Evolutionary conservation across 1,140 invertebrate species (phyloP).

Genomic region (Harpegnathos saltator): DNA sequence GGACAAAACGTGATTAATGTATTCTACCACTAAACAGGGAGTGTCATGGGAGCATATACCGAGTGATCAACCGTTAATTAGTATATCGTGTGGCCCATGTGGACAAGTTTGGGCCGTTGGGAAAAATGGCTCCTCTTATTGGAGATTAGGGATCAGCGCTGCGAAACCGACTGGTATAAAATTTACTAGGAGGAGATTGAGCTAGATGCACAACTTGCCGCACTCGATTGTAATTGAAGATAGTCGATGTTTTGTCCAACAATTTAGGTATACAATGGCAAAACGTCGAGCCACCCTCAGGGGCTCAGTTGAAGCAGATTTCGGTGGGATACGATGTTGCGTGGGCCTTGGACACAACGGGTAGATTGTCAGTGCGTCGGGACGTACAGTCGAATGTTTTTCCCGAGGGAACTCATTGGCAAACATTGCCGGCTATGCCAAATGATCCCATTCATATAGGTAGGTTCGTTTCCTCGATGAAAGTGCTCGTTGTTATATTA

Average conservation of each 20-base stretch:
- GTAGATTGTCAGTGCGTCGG: slow-evolving; percentile 89
- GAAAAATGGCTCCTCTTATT: slow-evolving; percentile 93
- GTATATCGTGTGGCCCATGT: slow-evolving; percentile 90
- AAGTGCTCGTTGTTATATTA: no score
- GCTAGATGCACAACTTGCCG: neutral
- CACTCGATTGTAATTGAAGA: neutral
- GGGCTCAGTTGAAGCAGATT: slow-evolving; percentile 91
- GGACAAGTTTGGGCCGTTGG: slow-evolving; percentile 94
- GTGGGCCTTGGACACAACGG: slow-evolving; percentile 89
- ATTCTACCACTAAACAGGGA: slow-evolving; percentile 85
- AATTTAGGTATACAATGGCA: slow-evolving; percentile 86
- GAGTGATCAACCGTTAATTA: slow-evolving; percentile 91
- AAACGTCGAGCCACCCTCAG: slow-evolving; percentile 88
- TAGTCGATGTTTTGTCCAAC: neutral
- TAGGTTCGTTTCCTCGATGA: no score
- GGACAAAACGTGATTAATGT: slow-evolving; percentile 19
- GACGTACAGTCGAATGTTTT: slow-evolving; percentile 89
- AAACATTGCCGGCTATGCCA: slow-evolving; percentile 87
- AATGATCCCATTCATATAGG: slow-evolving; percentile 88
- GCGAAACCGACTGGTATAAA: slow-evolving; percentile 88
- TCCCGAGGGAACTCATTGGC: slow-evolving; percentile 92
- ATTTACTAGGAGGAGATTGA: neutral
- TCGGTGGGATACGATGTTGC: slow-evolving; percentile 90
- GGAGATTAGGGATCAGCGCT: slow-evolving; percentile 89
- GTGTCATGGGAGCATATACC: slow-evolving; percentile 92